phyloP scores from a whole-genome alignment of 2,113 vertebrate species.

The Panthera leo region DNA sequence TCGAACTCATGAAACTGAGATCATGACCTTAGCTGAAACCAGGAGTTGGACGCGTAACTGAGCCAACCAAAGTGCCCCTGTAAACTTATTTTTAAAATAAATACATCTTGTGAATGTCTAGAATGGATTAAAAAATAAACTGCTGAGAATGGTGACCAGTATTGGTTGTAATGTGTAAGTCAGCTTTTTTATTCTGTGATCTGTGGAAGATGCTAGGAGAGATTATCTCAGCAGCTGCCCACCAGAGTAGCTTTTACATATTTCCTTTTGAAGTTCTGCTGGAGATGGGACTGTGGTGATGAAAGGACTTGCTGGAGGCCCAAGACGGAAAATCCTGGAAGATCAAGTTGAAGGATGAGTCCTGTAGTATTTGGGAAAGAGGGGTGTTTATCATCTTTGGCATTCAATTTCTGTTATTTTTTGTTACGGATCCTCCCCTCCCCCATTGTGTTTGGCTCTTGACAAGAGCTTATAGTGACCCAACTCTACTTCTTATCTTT shows the following conservation, averaged over 20 bases:
- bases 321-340: conserved; percentile 43
- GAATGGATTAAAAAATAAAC: conserved; percentile 49
- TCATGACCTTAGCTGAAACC: no score
- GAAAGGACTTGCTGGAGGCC: conserved; percentile 40
- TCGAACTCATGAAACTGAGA: no score
- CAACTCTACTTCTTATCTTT: not conserved
- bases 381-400: conserved; percentile 1
- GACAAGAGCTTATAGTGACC: not conserved
- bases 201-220: conserved; percentile 46
- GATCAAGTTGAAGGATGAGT: conserved; percentile 30
- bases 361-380: conserved; percentile 30
- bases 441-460: not conserved
- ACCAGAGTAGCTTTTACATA: conserved; percentile 45
- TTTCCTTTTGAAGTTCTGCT: conserved; percentile 61
- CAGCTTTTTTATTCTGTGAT: conserved; percentile 13
- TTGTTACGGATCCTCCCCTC: not conserved
- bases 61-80: no score
- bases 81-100: not conserved
- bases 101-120: conserved; percentile 19
- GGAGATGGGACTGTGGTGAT: conserved; percentile 36
- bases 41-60: no score
- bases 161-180: conserved; percentile 34
- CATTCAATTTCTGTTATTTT: conserved; percentile 22
- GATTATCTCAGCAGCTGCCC: conserved; percentile 19
- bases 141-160: conserved; percentile 1